Evolutionary conservation across 2,797 vertebrate species (phyloP).

Genomic region (Myotis daubentonii): DNA sequence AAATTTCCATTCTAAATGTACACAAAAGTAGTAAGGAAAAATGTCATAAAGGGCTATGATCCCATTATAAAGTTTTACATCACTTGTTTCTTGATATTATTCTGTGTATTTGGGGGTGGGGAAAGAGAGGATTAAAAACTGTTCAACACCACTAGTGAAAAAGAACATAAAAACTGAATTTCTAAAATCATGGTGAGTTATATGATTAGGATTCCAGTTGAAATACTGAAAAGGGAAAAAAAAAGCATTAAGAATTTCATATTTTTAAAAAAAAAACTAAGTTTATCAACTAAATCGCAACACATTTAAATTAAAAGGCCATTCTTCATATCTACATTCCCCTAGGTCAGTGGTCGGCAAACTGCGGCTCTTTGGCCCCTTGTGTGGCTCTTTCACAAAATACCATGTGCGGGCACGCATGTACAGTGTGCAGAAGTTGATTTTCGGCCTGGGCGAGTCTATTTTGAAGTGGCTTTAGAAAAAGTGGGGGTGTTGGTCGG

Average conservation of each 20-base stretch:
- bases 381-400: too few relatives aligned
- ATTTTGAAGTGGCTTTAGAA: too few relatives aligned
- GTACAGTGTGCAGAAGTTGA: too few relatives aligned
- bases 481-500: too few relatives aligned
- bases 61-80: background rate
- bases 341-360: background rate
- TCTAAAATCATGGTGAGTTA: background rate
- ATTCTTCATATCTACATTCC: conserved; percentile 16
- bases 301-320: background rate
- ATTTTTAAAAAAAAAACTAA: background rate
- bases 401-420: too few relatives aligned
- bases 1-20: conserved; percentile 19
- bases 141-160: conserved; percentile 4
- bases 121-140: conserved; percentile 12
- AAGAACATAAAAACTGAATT: conserved; percentile 44
- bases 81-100: background rate
- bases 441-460: too few relatives aligned
- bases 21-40: conserved; percentile 3
- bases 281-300: conserved; percentile 52
- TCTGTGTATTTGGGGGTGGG: background rate
- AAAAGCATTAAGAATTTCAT: background rate
- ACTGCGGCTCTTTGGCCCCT: too few relatives aligned
- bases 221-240: background rate
- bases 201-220: background rate
- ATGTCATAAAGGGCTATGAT: background rate